Evolutionary conservation across 2,888 invertebrate genomes (phyloP).

Genomic region (Norana najaformis): DNA sequence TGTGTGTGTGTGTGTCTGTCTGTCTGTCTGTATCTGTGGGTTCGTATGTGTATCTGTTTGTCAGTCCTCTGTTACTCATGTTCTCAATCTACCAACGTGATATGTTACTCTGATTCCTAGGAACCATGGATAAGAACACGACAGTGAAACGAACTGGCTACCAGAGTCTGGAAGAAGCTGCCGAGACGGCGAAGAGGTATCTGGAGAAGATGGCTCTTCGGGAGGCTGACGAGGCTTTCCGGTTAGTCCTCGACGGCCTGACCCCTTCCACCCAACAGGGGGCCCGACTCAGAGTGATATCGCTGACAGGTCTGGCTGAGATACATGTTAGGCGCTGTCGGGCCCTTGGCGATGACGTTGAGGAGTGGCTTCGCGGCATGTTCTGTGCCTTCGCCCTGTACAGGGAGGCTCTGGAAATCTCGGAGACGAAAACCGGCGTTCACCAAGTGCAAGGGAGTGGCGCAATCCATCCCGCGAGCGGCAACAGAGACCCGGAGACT

Average conservation of each 20-base stretch:
- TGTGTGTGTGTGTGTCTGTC: no score
- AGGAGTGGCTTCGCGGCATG: slow-evolving; percentile 36
- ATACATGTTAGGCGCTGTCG: slow-evolving; percentile 36
- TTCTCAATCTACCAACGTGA: neutral
- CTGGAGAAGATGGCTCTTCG: slow-evolving; percentile 32
- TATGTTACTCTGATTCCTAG: neutral
- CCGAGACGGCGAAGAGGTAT: neutral
- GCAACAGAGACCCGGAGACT: neutral
- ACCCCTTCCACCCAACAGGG: neutral
- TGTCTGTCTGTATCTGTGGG: no score
- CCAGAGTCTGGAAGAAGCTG: neutral
- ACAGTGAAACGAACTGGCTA: neutral
- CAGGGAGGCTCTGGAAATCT: slow-evolving; percentile 24
- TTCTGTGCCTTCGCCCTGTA: slow-evolving; percentile 18
- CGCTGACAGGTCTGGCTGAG: slow-evolving; percentile 40
- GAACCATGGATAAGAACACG: neutral
- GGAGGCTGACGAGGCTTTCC: slow-evolving; percentile 32
- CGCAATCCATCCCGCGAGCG: neutral
- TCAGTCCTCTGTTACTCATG: neutral
- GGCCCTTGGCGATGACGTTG: slow-evolving; percentile 20
- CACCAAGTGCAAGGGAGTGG: neutral
- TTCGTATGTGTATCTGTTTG: no score
- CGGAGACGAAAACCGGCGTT: neutral
- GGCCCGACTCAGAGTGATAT: neutral
- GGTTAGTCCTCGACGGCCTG: slow-evolving; percentile 30